Base-by-base conservation (phyloP, 2,113 vertebrate species). In the Callospermophilus lateralis region DNA sequence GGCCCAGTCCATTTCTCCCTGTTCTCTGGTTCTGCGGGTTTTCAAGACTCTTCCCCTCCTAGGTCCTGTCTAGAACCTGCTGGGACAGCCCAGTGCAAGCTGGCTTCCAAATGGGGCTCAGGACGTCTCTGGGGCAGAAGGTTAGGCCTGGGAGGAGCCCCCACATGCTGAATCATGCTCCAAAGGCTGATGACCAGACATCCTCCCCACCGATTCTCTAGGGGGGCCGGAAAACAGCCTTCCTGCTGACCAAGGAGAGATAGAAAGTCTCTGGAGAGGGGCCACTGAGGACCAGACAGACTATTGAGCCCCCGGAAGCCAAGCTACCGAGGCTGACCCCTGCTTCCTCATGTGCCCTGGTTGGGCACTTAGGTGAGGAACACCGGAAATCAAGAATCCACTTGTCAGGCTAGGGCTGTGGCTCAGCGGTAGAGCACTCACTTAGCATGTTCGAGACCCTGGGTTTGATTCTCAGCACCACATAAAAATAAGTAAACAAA, bases 231-330 rank as follows among this genome's bases (percentile, higher is more conserved):
- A 55, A 94, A 97, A 77, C 70, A 83, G 63, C 42, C 63, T 83
- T 87, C 87, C 22, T 95, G 90, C 76, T 94, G 93, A 92, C 76
- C 68, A 74, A 84, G 76, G 30, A 70, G 51, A 79, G 73, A 55
- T 8, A 53, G 39, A 91, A 30, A 86, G 55, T 51, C 55, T 79
- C 32, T 34, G 76, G 74, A 45, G 22, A 85, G 90, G 74, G 76
- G 63, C 79, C 58, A 45, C 48, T 2, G 26, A 48, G 45, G 45
- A 16, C 63, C 86, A 55, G 85, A 83, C n/a, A 78, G 61, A n/a
- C 61, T 34, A 24, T 8, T 8, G 32, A n/a, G 16, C 39, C 83
- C 78, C 77, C 22, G 42, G 55, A 42, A 68, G n/a, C 83, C 6
- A n/a, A 17, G 48, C 37, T 85, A 24, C 72, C 51, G 22, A 93